Base-by-base conservation (phyloP, 2,797 vertebrate genomes). In the Sphenodon punctatus region DNA sequence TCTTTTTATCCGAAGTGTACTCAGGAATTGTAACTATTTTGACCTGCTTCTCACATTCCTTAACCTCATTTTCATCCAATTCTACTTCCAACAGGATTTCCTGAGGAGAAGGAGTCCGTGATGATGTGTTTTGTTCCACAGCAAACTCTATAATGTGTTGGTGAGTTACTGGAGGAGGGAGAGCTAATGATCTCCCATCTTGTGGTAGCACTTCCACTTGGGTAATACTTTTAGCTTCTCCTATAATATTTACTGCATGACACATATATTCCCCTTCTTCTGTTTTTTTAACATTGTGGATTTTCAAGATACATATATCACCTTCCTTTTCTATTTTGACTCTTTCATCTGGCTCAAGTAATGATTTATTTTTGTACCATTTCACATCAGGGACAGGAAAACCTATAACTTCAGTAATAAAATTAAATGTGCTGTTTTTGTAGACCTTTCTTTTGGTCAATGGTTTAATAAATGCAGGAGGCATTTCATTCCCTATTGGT, bases 121-220 rank as follows among this genome's bases (percentile, higher is more conserved):
- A 99, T 8, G 97, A 97, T 36, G 97, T 95, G 19, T 94, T 92
- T 73, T 97, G 95, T 81, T 99, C 98, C 77, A 99, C 89, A 78
- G 99, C 98, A 88, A 99, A 99, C 81, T 99, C 97, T 96, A 99
- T 99, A 77, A 99, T 94, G 55, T 99, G 99, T 81, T 99, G 98
- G 91, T 99, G 98, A 34, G 97, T 99, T 75, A 99, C 97, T 56
- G 97, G 95, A 56, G 98, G 98, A 22, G 97, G 98, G 23, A 97
- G 93, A 10, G 97, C 97, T 92, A 98, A 94, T 30, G 96, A 96
- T 85, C 89, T 96, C 15, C 95, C 93, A 76, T 97, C 97, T 69
- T 96, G 97, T 19, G 97, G 96, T 36, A 97, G 92, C 73, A 99
- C 89, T 3, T 97, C 95, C 56, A 99, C 97, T 23, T 97, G 92